Evolutionary conservation across 1,140 invertebrate species (phyloP).

Genomic region (Aphaenogaster rudis): DNA sequence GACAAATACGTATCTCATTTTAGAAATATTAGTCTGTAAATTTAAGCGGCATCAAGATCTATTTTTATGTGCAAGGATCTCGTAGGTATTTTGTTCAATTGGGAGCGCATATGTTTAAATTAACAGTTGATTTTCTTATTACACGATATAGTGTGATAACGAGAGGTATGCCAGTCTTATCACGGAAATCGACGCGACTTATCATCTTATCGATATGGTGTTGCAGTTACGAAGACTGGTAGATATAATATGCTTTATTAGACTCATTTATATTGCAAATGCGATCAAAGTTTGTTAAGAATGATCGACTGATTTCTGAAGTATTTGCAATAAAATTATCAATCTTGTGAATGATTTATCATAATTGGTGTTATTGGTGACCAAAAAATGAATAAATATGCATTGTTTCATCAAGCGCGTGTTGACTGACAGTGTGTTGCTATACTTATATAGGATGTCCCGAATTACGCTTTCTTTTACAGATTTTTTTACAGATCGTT

Average conservation of each 20-base stretch:
- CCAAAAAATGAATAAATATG: neutral
- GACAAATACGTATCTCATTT: neutral
- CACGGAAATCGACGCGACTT: slow-evolving; percentile 26
- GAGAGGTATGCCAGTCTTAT: slow-evolving; percentile 21
- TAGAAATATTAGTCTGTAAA: neutral
- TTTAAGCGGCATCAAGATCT: neutral
- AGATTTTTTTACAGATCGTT: neutral
- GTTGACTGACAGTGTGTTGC: neutral
- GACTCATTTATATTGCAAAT: slow-evolving; percentile 45
- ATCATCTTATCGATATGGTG: slow-evolving; percentile 48
- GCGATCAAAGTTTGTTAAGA: neutral
- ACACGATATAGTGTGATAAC: slow-evolving; percentile 11
- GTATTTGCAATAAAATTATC: neutral
- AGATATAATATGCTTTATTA: slow-evolving; percentile 39
- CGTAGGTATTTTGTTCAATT: neutral
- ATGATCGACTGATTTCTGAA: neutral
- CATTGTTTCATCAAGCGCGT: neutral
- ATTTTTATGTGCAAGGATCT: neutral
- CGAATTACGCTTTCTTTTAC: neutral
- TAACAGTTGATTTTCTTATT: slow-evolving; percentile 21
- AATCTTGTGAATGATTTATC: slow-evolving; percentile 15
- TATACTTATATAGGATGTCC: slow-evolving; percentile 6
- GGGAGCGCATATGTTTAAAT: neutral
- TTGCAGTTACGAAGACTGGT: slow-evolving; percentile 17
- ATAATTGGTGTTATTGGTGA: neutral